These are phyloP conservation scores for Dendrolimus houi DNA, from an alignment of 2,888 invertebrate species.

Conservation along the genomic window DNA sequence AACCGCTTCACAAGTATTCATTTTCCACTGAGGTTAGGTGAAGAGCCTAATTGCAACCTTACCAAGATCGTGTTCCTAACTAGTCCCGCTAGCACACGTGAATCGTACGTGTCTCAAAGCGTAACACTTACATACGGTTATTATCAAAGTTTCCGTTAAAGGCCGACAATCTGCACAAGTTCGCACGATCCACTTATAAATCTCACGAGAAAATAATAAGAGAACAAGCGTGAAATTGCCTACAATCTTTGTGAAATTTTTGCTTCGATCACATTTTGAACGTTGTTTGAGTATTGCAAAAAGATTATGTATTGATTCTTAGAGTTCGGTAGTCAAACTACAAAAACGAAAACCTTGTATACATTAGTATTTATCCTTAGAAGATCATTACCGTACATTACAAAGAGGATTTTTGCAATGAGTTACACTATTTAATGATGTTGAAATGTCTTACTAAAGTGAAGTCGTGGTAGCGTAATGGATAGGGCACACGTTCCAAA, in stretches of 20 bases:
- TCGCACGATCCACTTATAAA: conserved; percentile 5
- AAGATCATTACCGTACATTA: no score
- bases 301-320: neutral
- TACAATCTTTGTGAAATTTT: neutral
- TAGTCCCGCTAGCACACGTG: neutral
- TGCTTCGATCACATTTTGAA: neutral
- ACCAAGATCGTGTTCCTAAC: neutral
- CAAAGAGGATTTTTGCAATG: no score
- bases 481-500: no score
- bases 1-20: no score
- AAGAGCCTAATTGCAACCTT: no score
- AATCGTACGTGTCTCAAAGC: neutral
- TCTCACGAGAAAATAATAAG: conserved; percentile 4
- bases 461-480: no score
- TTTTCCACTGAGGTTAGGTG: no score
- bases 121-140: neutral
- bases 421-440: no score
- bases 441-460: no score
- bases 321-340: no score
- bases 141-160: conserved; percentile 6
- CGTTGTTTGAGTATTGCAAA: neutral
- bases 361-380: no score
- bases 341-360: no score
- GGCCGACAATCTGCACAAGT: conserved; percentile 1
- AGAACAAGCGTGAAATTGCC: conserved; percentile 3